Conservation (phyloP, 2,113 vertebrate genomes). For the Ceratotherium simum region DNA sequence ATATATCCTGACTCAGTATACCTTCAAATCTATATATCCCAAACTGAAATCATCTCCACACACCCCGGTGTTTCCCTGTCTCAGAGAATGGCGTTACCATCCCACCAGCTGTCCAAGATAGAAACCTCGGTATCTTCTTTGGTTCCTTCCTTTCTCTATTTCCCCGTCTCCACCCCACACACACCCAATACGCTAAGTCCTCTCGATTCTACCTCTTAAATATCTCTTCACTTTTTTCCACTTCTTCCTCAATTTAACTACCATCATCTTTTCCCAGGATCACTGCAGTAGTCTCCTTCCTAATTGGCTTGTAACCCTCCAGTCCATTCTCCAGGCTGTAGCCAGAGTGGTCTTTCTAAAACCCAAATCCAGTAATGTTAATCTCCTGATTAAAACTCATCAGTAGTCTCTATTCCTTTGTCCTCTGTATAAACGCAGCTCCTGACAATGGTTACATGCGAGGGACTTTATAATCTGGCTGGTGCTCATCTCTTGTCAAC, state of each 20-base stretch:
- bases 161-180: not conserved
- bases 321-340: not conserved
- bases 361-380: not conserved
- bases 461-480: not conserved
- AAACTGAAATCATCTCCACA: not conserved
- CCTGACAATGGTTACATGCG: not conserved
- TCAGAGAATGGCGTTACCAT: not conserved
- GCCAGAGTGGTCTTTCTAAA: not conserved
- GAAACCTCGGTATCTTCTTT: not conserved
- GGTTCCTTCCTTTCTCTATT: not conserved
- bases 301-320: not conserved
- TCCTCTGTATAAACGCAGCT: not conserved
- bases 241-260: not conserved
- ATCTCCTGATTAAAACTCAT: constrained; percentile 16
- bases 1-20: not conserved
- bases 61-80: not conserved
- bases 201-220: not conserved
- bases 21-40: not conserved
- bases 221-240: not conserved
- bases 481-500: not conserved
- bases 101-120: not conserved
- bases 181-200: not conserved
- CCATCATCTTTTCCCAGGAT: not conserved
- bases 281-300: not conserved
- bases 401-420: not conserved